A percentile compares a stretch with the other conserved stretches of the same genome.
Evolutionary conservation across 2,797 vertebrate species (phyloP).

Genomic region (Falco cherrug): DNA sequence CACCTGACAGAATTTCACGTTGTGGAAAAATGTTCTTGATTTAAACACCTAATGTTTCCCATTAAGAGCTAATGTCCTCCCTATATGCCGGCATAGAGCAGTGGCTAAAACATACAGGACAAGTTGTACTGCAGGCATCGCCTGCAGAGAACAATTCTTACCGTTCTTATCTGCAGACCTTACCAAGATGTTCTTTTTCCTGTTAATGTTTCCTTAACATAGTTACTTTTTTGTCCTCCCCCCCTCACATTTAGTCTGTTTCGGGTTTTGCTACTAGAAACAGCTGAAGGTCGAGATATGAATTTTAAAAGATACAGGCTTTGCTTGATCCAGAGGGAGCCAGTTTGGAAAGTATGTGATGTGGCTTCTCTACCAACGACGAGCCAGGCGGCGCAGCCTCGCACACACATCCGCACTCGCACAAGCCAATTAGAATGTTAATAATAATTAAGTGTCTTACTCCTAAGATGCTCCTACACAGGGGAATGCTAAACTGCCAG

Average conservation of each 20-base stretch:
- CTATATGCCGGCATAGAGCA: background rate
- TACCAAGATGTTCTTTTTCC: constrained; percentile 30
- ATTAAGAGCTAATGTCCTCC: background rate
- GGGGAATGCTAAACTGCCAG: constrained; percentile 60
- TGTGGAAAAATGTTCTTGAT: background rate
- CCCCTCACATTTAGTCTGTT: background rate
- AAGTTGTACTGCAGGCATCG: background rate
- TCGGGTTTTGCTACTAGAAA: background rate
- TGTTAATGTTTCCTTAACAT: background rate
- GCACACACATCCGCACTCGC: background rate
- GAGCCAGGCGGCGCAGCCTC: background rate
- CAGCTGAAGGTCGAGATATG: background rate
- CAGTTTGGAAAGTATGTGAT: background rate
- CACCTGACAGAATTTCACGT: background rate
- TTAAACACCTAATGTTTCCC: background rate
- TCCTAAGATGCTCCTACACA: constrained; percentile 65
- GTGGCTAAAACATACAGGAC: background rate
- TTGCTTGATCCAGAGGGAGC: background rate
- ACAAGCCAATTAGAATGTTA: constrained; percentile 62
- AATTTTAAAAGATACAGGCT: background rate
- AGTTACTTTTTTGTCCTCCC: background rate
- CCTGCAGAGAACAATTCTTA: background rate
- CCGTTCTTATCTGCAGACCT: constrained; percentile 43
- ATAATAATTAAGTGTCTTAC: constrained; percentile 70
- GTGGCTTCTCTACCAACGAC: accelerated